These are phyloP conservation scores for Lasioglossum albipes DNA, from an alignment of 1,140 invertebrate genomes.

Conservation along the genomic window DNA sequence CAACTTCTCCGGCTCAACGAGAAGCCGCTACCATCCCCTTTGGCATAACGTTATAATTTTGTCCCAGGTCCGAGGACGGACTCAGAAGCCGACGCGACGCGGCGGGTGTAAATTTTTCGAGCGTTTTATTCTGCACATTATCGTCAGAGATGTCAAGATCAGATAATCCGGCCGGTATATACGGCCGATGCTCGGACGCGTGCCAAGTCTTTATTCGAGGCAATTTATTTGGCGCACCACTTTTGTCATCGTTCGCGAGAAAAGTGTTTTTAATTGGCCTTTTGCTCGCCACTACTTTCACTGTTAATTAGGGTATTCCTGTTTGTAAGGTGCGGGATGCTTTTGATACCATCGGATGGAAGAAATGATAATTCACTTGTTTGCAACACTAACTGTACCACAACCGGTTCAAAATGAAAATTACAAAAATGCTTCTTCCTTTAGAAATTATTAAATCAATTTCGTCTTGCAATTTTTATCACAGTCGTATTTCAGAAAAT, in stretches of 20 bases:
- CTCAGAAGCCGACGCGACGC: too few species aligned
- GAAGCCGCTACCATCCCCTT: not conserved
- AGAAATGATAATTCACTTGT: too few species aligned
- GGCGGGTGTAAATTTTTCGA: not conserved
- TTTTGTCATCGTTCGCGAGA: not conserved
- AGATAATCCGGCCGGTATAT: constrained; percentile 5
- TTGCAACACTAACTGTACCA: too few species aligned
- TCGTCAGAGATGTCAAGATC: constrained; percentile 10
- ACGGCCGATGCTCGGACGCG: not conserved
- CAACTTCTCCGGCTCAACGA: not conserved
- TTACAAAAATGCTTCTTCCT: too few species aligned
- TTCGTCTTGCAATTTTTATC: too few species aligned
- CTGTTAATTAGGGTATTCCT: not conserved
- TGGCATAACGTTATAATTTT: constrained; percentile 23
- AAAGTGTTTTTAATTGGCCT: not conserved
- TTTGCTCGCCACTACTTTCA: not conserved
- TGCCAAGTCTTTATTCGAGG: constrained; percentile 17
- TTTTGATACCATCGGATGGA: not conserved
- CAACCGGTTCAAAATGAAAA: too few species aligned
- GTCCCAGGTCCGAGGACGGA: not conserved
- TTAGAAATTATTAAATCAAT: too few species aligned
- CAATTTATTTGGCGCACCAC: not conserved
- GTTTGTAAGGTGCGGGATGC: not conserved
- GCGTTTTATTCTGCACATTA: constrained; percentile 16
- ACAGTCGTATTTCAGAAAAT: too few species aligned